Evolutionary conservation across 2,888 invertebrate genomes (phyloP), one percentile per base, ranked within the genome.

Genomic region (Salticus scenicus): DNA sequence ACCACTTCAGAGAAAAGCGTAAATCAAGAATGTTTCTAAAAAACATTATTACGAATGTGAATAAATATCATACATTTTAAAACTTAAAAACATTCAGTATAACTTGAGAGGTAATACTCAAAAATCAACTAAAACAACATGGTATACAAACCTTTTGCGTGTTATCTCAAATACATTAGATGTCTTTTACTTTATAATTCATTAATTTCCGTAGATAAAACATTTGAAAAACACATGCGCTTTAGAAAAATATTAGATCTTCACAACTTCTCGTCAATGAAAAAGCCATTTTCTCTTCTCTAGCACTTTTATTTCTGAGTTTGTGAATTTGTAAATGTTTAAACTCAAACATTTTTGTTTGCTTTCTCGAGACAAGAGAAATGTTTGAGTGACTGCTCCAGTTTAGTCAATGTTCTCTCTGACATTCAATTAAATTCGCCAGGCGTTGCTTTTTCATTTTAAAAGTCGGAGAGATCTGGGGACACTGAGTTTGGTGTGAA

Each of bases 171-270:
- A 37, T 37, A 37, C 37, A 7, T 37, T 37, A 7, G 10, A 37
- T 37, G 10, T 10, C 10, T 4, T 37, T 10, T 4, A 10, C 4
- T 37, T 37, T 7, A 4, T 37, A 4, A 37, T 37, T 37, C 37
- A 10, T 37, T 37, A 4, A 37, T 37, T 10, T 37, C 37, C 10
- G 37, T 37, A 37, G 10, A 37, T 10, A 37, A 10, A 10, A 14
- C 17, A n/a, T 17, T 47, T 12, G 47, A 17, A n/a, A 47, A 14
- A 24, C 17, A 57, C 2, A 57, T 24, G 20, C n/a, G n/a, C 24
- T 24, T 57, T 57, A 57, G 24, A 24, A 57, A 57, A 57, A 57
- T 57, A 57, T 24, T 57, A 57, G 57, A 5, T 24, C 57, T 57
- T 57, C 57, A 1, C 20, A 5, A 47, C 10, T 10, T 10, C 37